Conservation (phyloP, 2,888 invertebrate species). For the Torymus texanus region DNA sequence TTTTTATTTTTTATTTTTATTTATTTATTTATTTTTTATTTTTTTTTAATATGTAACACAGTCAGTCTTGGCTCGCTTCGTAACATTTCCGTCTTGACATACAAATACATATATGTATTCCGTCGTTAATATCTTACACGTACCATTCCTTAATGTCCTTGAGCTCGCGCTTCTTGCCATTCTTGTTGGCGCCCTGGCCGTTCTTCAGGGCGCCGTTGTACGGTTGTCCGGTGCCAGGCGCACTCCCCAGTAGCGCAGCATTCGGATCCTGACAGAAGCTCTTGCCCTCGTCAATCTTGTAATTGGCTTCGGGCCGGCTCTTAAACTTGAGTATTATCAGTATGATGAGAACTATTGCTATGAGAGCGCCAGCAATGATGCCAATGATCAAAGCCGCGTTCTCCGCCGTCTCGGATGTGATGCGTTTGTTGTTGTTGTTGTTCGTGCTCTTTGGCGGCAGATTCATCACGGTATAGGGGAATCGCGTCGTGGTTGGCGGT, state of each 20-base stretch:
- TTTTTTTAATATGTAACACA: constrained; percentile 56
- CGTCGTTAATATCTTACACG: constrained; percentile 79
- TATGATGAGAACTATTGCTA: constrained; percentile 92
- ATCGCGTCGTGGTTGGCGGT: constrained; percentile 66
- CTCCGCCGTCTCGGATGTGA: constrained; percentile 83
- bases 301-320: constrained; percentile 90
- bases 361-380: constrained; percentile 92
- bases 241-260: constrained; percentile 84
- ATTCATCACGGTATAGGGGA: constrained; percentile 50
- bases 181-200: constrained; percentile 72
- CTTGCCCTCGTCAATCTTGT: constrained; percentile 92
- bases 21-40: constrained; percentile 1
- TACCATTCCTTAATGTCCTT: constrained; percentile 98
- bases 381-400: constrained; percentile 88
- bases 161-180: constrained; percentile 84
- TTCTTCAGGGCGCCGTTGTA: constrained; percentile 72
- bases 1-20: not conserved
- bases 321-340: constrained; percentile 92
- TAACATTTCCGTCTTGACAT: constrained; percentile 39
- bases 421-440: constrained; percentile 75
- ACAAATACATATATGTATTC: too few relatives aligned
- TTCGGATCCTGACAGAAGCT: constrained; percentile 87
- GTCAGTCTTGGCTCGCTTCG: constrained; percentile 66
- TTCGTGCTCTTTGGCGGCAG: constrained; percentile 55
- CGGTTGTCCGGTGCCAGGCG: constrained; percentile 72